Evolutionary conservation across 2,797 vertebrate genomes (phyloP), one percentile per base, ranked within the genome.

Genomic region (Pelobates cultripes): DNA sequence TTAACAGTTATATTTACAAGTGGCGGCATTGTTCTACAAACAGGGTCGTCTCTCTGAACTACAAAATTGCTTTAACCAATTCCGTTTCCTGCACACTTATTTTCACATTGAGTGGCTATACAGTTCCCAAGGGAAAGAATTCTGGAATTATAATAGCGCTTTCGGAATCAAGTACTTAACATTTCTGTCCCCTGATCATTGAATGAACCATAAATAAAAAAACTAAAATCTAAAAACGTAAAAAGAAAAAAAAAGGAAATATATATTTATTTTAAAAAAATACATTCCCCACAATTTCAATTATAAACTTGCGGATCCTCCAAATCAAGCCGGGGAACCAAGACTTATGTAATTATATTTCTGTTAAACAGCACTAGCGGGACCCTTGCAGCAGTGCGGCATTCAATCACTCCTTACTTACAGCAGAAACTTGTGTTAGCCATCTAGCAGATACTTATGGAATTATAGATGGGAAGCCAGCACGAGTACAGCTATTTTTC

Each of bases 311-410:
- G 53, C 77, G 63, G 44, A 43, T 44, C 51, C 77, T 75, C 40
- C 72, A 70, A 55, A 75, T 75, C 66, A 83, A 55, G 44, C 51
- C 8, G 72, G 73, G 55, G 41, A 75, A 79, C 66, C 63, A 78
- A 42, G 72, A 78, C 57, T 79, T 40, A 43, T 79, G 71, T 79
- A 84, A 84, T 84, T 79, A 79, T 79, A 75, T 79, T 75, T 79
- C 82, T 79, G 77, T 75, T 71, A 40, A 79, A 84, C 53, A 79
- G 77, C 82, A 84, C 82, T 83, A 83, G 82, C 75, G 82, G 82
- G 82, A 84, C 82, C 77, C 71, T 60, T 84, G 44, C 73, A 79
- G 82, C 82, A 79, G 76, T 70, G 76, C 43, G 68, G 81, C 43
- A 45, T 73, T 83, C 76, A 83, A 79, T 84, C 82, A 79, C 66